phyloP scores from a whole-genome alignment of 2,888 invertebrate genomes.

The Drosophila aldrichi region DNA sequence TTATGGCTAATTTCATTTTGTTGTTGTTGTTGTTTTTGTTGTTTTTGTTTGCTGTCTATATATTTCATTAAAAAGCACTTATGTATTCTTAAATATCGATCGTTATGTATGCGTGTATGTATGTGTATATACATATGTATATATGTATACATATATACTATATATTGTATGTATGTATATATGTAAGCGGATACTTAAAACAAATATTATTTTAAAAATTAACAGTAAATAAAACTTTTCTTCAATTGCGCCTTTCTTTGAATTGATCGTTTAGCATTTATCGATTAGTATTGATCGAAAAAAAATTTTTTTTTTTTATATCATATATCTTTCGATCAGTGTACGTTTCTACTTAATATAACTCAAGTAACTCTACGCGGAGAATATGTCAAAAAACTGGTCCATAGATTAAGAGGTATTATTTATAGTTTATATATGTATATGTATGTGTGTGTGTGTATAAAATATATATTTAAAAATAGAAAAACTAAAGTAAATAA shows the following conservation, averaged over 20 bases:
- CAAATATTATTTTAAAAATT: no score
- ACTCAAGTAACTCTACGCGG: constrained; percentile 56
- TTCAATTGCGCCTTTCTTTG: neutral
- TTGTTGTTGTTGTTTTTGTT: constrained; percentile 10
- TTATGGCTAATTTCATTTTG: constrained; percentile 39
- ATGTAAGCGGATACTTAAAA: constrained; percentile 1
- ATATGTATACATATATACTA: constrained; percentile 12
- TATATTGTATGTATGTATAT: constrained; percentile 9
- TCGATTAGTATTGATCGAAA: constrained; percentile 25
- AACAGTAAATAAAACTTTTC: neutral
- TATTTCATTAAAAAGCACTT: constrained; percentile 77
- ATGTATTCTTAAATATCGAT: constrained; percentile 61
- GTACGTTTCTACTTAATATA: constrained; percentile 46
- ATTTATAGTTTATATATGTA: constrained; percentile 42
- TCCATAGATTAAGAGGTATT: constrained; percentile 78
- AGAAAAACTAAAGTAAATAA: neutral
- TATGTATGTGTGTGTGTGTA: constrained; percentile 7
- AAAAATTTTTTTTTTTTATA: no score
- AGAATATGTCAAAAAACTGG: constrained; percentile 64
- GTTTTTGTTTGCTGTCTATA: constrained; percentile 64
- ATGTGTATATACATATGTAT: constrained; percentile 22
- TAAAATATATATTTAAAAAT: neutral
- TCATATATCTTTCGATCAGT: constrained; percentile 43
- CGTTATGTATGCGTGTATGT: constrained; percentile 27
- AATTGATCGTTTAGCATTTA: constrained; percentile 10